Percentiles rank a stretch among this genome's conserved stretches.
These are phyloP conservation scores for Stenichneumon culpator DNA, from an alignment of 2,888 invertebrate species.

Conservation along the genomic window DNA sequence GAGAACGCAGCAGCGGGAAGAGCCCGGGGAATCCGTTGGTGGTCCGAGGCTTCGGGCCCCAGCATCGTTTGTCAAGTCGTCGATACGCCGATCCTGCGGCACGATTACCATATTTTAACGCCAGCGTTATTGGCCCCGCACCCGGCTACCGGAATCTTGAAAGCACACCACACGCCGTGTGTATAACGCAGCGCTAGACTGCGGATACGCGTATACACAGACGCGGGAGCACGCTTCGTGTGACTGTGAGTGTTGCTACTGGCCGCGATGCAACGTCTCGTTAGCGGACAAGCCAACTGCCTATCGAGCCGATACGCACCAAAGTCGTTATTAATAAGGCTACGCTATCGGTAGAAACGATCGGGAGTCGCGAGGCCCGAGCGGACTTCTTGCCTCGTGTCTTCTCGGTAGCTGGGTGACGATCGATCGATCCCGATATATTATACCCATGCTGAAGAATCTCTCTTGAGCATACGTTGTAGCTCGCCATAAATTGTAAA, in stretches of 20 bases:
- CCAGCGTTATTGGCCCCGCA: conserved; percentile 81
- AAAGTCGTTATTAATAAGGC: conserved; percentile 68
- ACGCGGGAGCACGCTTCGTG: conserved; percentile 29
- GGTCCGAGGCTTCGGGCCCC: conserved; percentile 82
- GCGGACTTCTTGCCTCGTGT: conserved; percentile 49
- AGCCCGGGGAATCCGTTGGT: conserved; percentile 80
- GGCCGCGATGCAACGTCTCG: conserved; percentile 62
- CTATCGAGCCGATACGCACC: conserved; percentile 67
- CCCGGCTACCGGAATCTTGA: conserved; percentile 83
- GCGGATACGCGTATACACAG: conserved; percentile 31
- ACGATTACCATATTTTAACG: conserved; percentile 85
- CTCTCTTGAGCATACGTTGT: conserved; percentile 14
- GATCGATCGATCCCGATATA: conserved; percentile 65
- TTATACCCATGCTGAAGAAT: conserved; percentile 24
- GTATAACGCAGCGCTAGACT: background rate
- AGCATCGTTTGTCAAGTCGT: conserved; percentile 85
- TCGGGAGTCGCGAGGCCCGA: conserved; percentile 61
- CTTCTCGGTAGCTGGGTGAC: conserved; percentile 53
- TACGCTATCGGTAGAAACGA: conserved; percentile 64
- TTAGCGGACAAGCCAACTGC: conserved; percentile 59
- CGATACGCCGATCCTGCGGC: conserved; percentile 84
- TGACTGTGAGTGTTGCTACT: conserved; percentile 32
- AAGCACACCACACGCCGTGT: conserved; percentile 68
- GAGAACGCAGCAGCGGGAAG: conserved; percentile 47
- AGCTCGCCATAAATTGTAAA: conserved; percentile 27